Conservation (phyloP, 2,797 vertebrate genomes). For the Jordanella pulchra region DNA sequence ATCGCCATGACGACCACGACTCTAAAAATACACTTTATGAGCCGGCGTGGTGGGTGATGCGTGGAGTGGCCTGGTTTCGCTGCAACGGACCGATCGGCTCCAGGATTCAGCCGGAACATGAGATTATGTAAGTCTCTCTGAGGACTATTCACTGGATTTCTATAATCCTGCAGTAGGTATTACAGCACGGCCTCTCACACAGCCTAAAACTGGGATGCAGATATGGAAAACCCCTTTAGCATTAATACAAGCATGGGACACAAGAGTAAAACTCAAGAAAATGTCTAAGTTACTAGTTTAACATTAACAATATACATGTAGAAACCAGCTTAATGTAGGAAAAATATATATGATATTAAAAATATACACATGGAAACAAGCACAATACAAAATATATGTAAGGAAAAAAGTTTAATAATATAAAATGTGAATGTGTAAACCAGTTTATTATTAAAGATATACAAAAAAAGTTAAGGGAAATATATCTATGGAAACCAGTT, state of each 20-base stretch:
- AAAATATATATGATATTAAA: not conserved
- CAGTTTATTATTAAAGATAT: not conserved
- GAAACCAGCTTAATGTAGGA: not conserved
- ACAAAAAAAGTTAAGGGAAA: too few species aligned
- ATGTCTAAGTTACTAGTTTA: not conserved
- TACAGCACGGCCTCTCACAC: not conserved
- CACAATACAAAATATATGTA: not conserved
- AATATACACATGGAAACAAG: not conserved
- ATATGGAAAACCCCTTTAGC: not conserved
- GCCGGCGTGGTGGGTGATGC: not conserved
- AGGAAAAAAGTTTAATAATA: not conserved
- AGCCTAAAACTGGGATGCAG: too few species aligned
- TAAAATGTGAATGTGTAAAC: too few species aligned
- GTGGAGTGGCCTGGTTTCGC: slow-evolving; percentile 3
- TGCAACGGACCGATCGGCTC: slow-evolving; percentile 1
- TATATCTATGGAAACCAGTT: too few species aligned
- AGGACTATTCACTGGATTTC: slow-evolving; percentile 23
- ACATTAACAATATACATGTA: not conserved
- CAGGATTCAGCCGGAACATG: slow-evolving; percentile 11
- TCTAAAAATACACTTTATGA: slow-evolving; percentile 28
- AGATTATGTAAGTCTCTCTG: slow-evolving; percentile 25
- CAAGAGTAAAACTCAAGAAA: too few species aligned
- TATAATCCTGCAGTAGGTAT: slow-evolving; percentile 25
- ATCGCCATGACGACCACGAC: slow-evolving; percentile 30
- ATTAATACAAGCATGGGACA: not conserved